Evolutionary conservation across 1,140 invertebrate species (phyloP), one percentile per base, ranked within the genome.

Genomic region (Drosophila erecta): DNA sequence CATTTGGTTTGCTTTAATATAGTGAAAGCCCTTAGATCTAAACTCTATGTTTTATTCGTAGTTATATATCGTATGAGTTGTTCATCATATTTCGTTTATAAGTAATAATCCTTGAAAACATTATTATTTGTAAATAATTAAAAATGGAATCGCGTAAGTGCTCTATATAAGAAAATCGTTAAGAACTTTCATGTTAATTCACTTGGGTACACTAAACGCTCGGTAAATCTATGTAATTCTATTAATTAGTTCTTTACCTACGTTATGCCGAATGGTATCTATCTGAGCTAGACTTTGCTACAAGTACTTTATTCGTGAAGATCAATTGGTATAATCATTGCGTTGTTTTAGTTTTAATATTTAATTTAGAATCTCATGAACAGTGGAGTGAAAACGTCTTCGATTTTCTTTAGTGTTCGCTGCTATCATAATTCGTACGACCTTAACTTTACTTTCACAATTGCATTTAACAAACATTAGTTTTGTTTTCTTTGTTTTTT

Each of bases 331-430:
- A 38, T 38, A 12, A 38, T 38, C 74, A 24, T 46, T 57, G 46
- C 11, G 59, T 40, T 12, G 24, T 62, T 56, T 59, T 59, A 40
- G 8, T 27, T 70, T 89, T 77, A 75, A 72, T 60, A 77, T 84
- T 44, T 90, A 86, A 87, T 90, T 90, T 90, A 90, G 79, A 90
- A 90, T 90, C 75, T 90, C 79, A 70, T 90, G 66, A 76, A 72
- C 86, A 81, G 58, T 84, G 64, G 43, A 67, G 84, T 72, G 59
- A 76, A 76, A 61, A 71, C 33, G 44, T 59, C 20, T 44, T 56
- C 41, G 53, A 62, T 44, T 58, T 74, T 76, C 46, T 35, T 67
- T 65, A 64, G 58, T 62, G 22, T 76, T 65, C 41, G 57, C 62
- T 20, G 56, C 33, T 43, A 50, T 69, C 57, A 61, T 69, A 73